phyloP scores from a whole-genome alignment of 2,113 vertebrate genomes.

The Mustela nigripes region DNA sequence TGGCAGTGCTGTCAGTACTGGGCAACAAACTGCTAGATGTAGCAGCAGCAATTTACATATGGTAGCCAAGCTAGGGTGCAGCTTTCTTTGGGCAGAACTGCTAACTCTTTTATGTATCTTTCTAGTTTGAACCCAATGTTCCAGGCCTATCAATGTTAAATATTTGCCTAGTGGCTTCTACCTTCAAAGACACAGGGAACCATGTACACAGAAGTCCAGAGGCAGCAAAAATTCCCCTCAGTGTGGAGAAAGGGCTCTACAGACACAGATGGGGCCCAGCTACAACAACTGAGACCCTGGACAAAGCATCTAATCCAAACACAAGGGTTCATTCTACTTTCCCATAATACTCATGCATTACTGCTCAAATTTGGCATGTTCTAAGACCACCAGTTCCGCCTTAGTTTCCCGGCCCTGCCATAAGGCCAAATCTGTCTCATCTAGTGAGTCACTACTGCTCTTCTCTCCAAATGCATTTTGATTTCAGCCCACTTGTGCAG shows the following conservation, averaged over 20 bases:
- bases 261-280: background rate
- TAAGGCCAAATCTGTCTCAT: conserved; percentile 74
- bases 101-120: background rate
- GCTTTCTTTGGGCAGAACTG: background rate
- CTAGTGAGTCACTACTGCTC: conserved; percentile 77
- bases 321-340: background rate
- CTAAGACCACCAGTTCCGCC: conserved; percentile 49
- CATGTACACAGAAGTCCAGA: background rate
- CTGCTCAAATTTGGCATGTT: conserved; percentile 1
- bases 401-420: conserved; percentile 63
- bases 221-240: background rate
- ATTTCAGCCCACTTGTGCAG: conserved; percentile 78
- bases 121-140: background rate
- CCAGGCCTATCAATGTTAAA: background rate
- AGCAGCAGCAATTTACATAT: background rate
- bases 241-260: background rate
- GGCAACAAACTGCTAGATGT: background rate
- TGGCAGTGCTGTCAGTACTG: background rate
- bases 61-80: background rate
- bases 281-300: background rate
- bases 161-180: conserved; percentile 20
- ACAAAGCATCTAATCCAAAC: conserved; percentile 20
- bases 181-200: background rate
- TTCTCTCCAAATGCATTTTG: conserved; percentile 70
- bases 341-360: background rate